Evolutionary conservation across 2,888 invertebrate species (phyloP).

Genomic region (Oxytorus armatus): DNA sequence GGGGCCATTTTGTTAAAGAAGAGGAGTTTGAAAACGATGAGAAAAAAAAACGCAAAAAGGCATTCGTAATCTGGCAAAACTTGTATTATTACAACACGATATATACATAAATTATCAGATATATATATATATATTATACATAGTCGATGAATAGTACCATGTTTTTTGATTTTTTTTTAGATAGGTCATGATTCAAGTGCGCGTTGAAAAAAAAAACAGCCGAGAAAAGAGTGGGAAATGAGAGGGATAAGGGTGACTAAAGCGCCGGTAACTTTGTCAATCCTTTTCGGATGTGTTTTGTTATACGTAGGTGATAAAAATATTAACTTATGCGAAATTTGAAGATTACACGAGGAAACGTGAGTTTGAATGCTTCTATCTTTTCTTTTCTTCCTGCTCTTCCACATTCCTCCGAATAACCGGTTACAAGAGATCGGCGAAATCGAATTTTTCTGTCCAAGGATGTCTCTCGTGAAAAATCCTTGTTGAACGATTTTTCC

Average conservation of each 20-base stretch:
- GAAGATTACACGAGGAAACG: constrained; percentile 25
- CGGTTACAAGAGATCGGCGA: no score
- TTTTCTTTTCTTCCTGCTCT: constrained; percentile 19
- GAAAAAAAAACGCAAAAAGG: no score
- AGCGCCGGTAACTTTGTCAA: constrained; percentile 52
- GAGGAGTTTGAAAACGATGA: no score
- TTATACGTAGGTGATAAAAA: constrained; percentile 70
- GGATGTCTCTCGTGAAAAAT: no score
- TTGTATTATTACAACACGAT: constrained; percentile 74
- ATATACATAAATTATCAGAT: constrained; percentile 74
- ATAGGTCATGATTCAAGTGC: constrained; percentile 67
- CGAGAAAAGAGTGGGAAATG: constrained; percentile 34
- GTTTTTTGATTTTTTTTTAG: constrained; percentile 66
- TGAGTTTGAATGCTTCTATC: neutral
- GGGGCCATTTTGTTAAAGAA: neutral
- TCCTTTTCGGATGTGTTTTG: constrained; percentile 65
- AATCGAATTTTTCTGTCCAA: no score
- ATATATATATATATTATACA: constrained; percentile 76
- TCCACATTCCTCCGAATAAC: no score
- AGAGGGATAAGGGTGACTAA: constrained; percentile 2
- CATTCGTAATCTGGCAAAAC: constrained; percentile 61
- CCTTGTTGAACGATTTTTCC: no score
- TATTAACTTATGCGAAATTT: constrained; percentile 48
- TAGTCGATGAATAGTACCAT: constrained; percentile 75
- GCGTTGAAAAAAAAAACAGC: constrained; percentile 30